Percentiles rank a stretch among this genome's conserved stretches.
Evolutionary conservation across 2,888 invertebrate species (phyloP).

Genomic region (Nasonia oneida): DNA sequence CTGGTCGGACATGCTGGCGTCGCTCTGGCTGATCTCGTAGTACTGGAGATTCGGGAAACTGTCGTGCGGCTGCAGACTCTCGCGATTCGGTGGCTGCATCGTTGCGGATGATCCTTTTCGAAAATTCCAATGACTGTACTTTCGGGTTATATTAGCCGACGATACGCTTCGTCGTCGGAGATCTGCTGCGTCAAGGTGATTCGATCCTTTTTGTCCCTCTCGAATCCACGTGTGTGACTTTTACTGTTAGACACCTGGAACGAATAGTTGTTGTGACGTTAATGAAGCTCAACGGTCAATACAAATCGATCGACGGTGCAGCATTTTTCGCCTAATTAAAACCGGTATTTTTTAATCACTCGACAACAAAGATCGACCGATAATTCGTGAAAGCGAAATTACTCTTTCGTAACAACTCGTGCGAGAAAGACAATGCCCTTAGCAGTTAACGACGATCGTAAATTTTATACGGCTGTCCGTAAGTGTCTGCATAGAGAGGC

Average conservation of each 20-base stretch:
- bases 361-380: neutral
- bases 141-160: neutral
- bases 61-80: slow-evolving; percentile 15
- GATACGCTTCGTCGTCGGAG: slow-evolving; percentile 18
- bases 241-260: neutral
- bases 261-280: neutral
- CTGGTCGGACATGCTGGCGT: slow-evolving; percentile 32
- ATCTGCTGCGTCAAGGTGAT: slow-evolving; percentile 44
- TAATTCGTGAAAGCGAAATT: neutral
- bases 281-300: neutral
- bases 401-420: neutral
- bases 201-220: slow-evolving; percentile 1
- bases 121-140: neutral
- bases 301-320: neutral
- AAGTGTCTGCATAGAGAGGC: slow-evolving; percentile 2
- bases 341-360: neutral
- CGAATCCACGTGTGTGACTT: neutral
- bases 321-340: neutral
- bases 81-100: slow-evolving; percentile 49
- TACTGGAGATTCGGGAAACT: slow-evolving; percentile 42
- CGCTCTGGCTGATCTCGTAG: slow-evolving; percentile 55
- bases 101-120: neutral
- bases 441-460: neutral
- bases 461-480: slow-evolving; percentile 21
- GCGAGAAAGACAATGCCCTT: neutral